Base-by-base conservation (phyloP, 2,113 vertebrate species). In the Bujurquina vittata region DNA sequence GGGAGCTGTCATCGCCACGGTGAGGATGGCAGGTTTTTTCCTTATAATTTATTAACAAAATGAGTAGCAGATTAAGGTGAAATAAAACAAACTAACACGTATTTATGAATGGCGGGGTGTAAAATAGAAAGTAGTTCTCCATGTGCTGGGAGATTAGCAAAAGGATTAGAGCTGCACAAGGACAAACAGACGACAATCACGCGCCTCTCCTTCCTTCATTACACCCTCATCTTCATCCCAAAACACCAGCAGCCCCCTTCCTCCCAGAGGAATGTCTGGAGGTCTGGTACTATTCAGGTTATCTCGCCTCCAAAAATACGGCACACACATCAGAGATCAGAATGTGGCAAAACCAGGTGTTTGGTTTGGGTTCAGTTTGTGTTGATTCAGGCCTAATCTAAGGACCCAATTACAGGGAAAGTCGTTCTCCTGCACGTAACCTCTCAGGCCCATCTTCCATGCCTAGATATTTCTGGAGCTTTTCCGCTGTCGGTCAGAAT, bases 101-200 rank as follows among this genome's bases (percentile, higher is more conserved):
- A 6, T 18, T 73, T 55, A 23, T 91, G 83, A 87, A 80, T 90
- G 74, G 46, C 17, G 3, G 29, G 23, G 60, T 81, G 86, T 83
- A 75, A 87, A 86, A 92, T 85, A 84, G 58, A 91, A 91, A 94
- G 90, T 89, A 84, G 90, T 91, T 77, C 54, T 92, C 87, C 77
- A 54, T 87, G 90, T 90, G 72, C 54, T 3, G 62, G 14, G 85
- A 91, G 95, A 95, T 96, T 96, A 96, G 75, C 29, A 69, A 52
- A 77, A 94, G 94, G 94, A 94, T 95, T 96, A 95, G 85, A 31
- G 88, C 79, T 90, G 43, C 86, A 65, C 91, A 94, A 94, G 94
- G 94, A 93, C 94, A 77, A 91, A 81, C 81, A 67, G 74, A 78
- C 78, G 79, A 84, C 73, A 76, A 88, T 67, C 88, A 81, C 83